Evolutionary conservation across 2,888 invertebrate species (phyloP), one percentile per base, ranked within the genome.

Genomic region (Dynastes grantii): DNA sequence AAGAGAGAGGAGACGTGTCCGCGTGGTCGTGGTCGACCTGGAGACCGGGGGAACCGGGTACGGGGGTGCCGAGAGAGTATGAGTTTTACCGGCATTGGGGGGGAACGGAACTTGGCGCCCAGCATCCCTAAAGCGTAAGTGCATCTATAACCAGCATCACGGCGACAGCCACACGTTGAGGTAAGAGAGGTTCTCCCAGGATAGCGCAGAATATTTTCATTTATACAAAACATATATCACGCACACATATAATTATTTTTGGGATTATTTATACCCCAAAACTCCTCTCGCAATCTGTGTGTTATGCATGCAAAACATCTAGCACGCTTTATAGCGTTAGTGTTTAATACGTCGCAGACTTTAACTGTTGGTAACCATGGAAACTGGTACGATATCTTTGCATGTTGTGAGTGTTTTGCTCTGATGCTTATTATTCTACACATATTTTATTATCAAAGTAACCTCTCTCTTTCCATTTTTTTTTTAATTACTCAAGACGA

Each of bases 71-170:
- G 53, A 55, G 16, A 67, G 65, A 45, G 37, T 49, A 53, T 64
- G 40, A 63, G 45, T 51, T 55, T 45, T 2, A 45, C 53, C 49
- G 53, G 64, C 55, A 71, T 16, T 53, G 40, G 71, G 76, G 77
- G 80, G 84, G 85, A 27, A 29, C 61, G 61, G 84, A 83, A 85
- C 83, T 82, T 83, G 84, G 82, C 83, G 83, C 82, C 83, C 83
- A 83, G 81, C 84, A 84, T 84, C 84, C 84, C 84, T 83, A 81
- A 45, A 82, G 78, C 80, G 82, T 82, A 83, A 84, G 83, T 84
- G 83, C 83, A 83, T 81, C 83, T 84, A 84, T 82, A 84, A 82
- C 82, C 82, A 81, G 80, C 83, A 81, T 83, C 81, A 68, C 16
- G 49, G 49, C 81, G 80, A 80, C 81, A 80, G 82, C 81, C 80